Evolutionary conservation across 2,888 invertebrate genomes (phyloP), one percentile per base, ranked within the genome.

Genomic region (Amphipoea lucens): DNA sequence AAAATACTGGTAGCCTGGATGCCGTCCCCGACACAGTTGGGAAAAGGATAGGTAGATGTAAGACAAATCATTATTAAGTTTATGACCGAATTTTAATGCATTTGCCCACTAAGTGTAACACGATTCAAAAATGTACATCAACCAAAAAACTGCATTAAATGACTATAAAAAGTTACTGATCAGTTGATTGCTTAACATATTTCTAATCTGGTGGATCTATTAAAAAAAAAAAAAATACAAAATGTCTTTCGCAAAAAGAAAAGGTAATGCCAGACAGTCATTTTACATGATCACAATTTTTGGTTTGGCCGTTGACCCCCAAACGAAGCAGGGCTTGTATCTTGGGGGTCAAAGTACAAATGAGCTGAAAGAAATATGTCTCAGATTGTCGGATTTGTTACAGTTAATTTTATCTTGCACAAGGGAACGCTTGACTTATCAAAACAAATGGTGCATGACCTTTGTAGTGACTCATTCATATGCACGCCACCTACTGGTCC

Each of bases 371-470:
- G 54, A 54, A 54, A 23, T 54, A 54, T 9, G 23, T 54, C 54
- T n/a, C n/a, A n/a, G 54, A 42, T 29, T 69, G 23, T 54, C 54
- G 20, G 54, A 54, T 29, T 69, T 23, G 48, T 48, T 48, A 12
- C 12, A 48, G 5, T 65, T 20, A 60, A 57, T 17, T 57, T 2
- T 54, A 54, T 40, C 17, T 62, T 54, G 63, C 62, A 29, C 40
- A 48, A 71, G 57, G n/a, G 74, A 4, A 71, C 70, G 57, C 57
- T 40, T 65, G 65, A 73, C 4, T 76, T 76, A 72, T 75, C n/a
- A 17, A 63, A 75, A 74, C 76, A 77, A 86, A 69, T 85, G 74
- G 72, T 79, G 85, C 86, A 63, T 83, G 86, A 73, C 72, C 76
- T 71, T 42, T 29, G 57, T 0, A 40, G 57, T 71, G 79, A 82